Evolutionary conservation across 2,888 invertebrate genomes (phyloP), one percentile per base, ranked within the genome.

Genomic region (Psylliodes chrysocephalus): DNA sequence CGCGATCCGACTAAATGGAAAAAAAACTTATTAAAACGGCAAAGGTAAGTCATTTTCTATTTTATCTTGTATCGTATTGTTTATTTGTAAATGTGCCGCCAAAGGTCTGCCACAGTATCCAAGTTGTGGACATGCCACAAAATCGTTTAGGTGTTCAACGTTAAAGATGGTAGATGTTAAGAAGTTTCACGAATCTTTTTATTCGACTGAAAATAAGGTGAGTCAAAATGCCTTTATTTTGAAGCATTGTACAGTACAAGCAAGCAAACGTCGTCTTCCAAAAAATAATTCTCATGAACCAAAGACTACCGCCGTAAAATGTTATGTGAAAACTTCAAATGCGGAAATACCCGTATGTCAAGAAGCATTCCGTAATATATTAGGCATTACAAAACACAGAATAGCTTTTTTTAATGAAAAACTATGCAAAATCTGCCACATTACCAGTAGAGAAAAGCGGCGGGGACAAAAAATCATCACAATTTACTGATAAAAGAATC

Each of bases 101-200:
- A 44, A 42, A 42, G 15, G 28, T 42, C 17, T 55, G 42, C 55
- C 55, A 55, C 17, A 55, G 28, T 55, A 55, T 35, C 55, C 55
- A 33, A 35, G 18, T 55, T 55, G 55, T 42, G 15, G 28, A 17
- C 55, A 55, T 15, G 22, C 10, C n/a, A 55, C 42, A 25, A 42
- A 42, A 25, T 42, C 42, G 14, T 55, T 12, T 22, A 42, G 44
- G 12, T 40, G 6, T 55, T 28, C 28, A 52, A 33, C 14, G 33
- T 44, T 15, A 44, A 52, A 12, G 15, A 55, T n/a, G n/a, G n/a
- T n/a, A n/a, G n/a, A n/a, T n/a, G n/a, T 44, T 42, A 42, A 55
- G 44, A 28, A 1, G 14, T 55, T 42, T 30, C 17, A 44, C 55
- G 25, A 14, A 25, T 1, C 15, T 25, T 55, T 25, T 44, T 55